Conservation (phyloP, 2,797 vertebrate species). For the Hippocampus kuda region DNA sequence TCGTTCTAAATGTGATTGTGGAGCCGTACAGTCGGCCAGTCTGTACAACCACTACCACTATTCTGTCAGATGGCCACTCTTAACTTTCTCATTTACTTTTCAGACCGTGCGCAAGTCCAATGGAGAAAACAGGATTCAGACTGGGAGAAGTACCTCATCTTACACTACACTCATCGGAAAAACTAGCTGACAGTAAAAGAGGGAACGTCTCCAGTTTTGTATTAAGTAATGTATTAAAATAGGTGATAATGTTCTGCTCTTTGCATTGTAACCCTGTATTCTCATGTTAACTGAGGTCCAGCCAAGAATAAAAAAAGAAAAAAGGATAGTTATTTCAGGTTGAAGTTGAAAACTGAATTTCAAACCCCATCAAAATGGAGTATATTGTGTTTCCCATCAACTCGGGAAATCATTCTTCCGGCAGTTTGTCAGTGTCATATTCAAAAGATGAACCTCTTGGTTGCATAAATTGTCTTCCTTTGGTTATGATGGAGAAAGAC, state of each 20-base stretch:
- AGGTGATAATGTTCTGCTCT: neutral
- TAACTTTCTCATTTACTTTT: conserved; percentile 14
- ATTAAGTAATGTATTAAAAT: neutral
- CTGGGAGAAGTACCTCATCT: conserved; percentile 62
- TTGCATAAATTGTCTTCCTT: too few relatives aligned
- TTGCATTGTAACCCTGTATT: neutral
- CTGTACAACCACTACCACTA: neutral
- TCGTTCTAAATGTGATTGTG: neutral
- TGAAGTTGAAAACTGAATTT: neutral
- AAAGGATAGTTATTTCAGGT: neutral
- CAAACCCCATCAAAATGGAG: neutral
- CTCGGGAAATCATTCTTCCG: too few relatives aligned
- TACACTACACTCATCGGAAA: conserved; percentile 40
- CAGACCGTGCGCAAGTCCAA: conserved; percentile 32
- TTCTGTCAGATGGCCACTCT: neutral
- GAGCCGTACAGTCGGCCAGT: neutral
- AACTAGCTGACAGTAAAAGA: conserved; percentile 14
- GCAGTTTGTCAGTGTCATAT: too few relatives aligned
- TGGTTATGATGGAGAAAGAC: too few relatives aligned
- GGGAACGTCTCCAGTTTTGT: neutral
- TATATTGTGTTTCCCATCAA: neutral
- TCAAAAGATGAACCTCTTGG: too few relatives aligned
- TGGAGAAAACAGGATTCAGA: conserved; percentile 33
- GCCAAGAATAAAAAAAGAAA: neutral
- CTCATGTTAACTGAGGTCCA: neutral